phyloP scores from a whole-genome alignment of 2,888 invertebrate species.

The Nemapogon koenigi region DNA sequence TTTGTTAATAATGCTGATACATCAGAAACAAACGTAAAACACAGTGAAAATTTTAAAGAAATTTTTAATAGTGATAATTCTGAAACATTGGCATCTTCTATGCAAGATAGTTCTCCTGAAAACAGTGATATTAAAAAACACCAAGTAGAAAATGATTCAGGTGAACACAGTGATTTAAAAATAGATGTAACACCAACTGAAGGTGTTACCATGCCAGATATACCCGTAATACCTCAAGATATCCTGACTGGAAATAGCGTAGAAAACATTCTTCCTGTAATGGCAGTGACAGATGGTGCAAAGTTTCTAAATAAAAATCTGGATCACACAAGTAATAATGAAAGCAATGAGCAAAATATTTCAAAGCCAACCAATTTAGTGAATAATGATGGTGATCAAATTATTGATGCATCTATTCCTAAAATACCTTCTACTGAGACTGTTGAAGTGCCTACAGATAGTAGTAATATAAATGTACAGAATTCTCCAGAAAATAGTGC shows the following conservation, averaged over 20 bases:
- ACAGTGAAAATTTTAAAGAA: too few relatives aligned
- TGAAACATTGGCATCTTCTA: too few relatives aligned
- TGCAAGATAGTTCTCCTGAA: too few relatives aligned
- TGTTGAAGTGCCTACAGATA: too few relatives aligned
- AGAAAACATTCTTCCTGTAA: conserved; percentile 16
- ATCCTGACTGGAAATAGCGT: conserved; percentile 19
- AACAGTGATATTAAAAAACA: too few relatives aligned
- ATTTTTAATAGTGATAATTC: too few relatives aligned
- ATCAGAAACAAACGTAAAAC: too few relatives aligned
- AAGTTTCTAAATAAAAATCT: conserved; percentile 17
- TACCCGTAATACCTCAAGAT: conserved; percentile 18
- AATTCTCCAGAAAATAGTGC: too few relatives aligned
- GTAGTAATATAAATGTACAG: too few relatives aligned
- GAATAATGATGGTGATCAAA: conserved; percentile 2
- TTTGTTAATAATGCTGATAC: too few relatives aligned
- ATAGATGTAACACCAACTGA: not conserved
- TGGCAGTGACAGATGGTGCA: conserved; percentile 25
- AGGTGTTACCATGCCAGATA: conserved; percentile 8
- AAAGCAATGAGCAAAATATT: conserved; percentile 25
- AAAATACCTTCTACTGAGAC: not conserved
- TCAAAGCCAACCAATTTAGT: conserved; percentile 15
- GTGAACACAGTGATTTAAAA: too few relatives aligned
- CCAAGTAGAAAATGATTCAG: too few relatives aligned
- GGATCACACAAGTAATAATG: conserved; percentile 19
- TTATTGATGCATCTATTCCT: not conserved